Evolutionary conservation across 53 echinoderm and acorn worm genomes (phyloP), one percentile per base, ranked within the genome.

Genomic region (Hippasteria phrygiana): DNA sequence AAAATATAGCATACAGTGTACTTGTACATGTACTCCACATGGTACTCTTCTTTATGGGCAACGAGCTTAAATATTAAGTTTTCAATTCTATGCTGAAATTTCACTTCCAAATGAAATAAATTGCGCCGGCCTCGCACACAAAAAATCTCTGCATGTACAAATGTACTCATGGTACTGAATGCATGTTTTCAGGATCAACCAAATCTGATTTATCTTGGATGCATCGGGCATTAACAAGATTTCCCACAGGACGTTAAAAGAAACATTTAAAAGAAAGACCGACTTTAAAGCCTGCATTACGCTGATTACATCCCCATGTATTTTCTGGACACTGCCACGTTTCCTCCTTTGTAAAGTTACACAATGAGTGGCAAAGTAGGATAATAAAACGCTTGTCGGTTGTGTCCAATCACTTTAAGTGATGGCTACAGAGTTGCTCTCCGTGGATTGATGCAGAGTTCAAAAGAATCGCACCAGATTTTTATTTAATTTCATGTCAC

Each of bases 231-330:
- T 55, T 55, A 37, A 37, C 35, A 56, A 78, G 78, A 78, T 78
- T 78, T 78, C 78, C 78, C 78, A 56, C 55, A 78, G 59, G 78
- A 59, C 59, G 14, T 39, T 24, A 53, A 31, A n/a, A 38, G 4
- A 55, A 22, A 24, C 33, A n/a, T 3, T 29, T 11, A 35, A 27
- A 39, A 78, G 51, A 51, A 78, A 78, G 55, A 78, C 40, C 38
- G 59, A 78, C 56, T 78, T 78, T 9, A 73, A 55, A 78, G 78
- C 54, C n/a, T 78, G 78, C 78, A 78, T 78, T 62, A 78, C 59
- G 78, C 78, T 78, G 78, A 78, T 78, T 78, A 78, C 39, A 12
- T 27, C 10, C 56, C 10, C 22, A 38, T 56, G 55, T 56, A 55
- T 41, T 56, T 20, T 27, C n/a, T 34, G 7, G 26, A 8, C 59